Conservation (phyloP, 35 echinoderm and acorn worm species). For the Eucidaris tribuloides region DNA sequence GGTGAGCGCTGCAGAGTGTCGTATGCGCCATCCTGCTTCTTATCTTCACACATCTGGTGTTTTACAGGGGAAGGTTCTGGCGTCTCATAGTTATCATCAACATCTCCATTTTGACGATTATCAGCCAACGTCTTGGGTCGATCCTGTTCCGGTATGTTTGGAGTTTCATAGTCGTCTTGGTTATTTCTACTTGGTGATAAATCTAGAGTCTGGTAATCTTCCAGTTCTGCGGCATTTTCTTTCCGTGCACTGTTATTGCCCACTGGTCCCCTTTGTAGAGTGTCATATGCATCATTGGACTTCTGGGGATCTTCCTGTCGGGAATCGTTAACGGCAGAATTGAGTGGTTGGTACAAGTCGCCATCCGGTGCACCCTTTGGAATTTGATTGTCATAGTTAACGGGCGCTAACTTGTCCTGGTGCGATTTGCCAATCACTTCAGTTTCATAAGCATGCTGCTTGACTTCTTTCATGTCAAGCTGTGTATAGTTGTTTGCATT, state of each 20-base stretch:
- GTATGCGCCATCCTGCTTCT: neutral
- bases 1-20: neutral
- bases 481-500: no score
- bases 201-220: neutral
- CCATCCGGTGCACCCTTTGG: no score
- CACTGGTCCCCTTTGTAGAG: neutral
- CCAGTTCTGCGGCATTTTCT: neutral
- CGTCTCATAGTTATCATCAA: neutral
- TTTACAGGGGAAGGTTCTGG: neutral
- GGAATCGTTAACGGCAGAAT: no score
- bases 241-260: neutral
- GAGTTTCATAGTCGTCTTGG: neutral
- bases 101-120: neutral
- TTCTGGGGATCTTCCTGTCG: neutral
- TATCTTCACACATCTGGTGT: neutral
- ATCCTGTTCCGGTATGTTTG: neutral
- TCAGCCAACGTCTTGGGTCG: neutral
- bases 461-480: neutral
- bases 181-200: neutral
- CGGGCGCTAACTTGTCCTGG: neutral
- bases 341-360: no score
- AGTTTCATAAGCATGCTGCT: neutral
- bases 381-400: no score
- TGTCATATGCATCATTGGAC: neutral
- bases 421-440: neutral